Conservation (phyloP, 2,888 invertebrate genomes). For the Caenorhabditis wallacei region DNA sequence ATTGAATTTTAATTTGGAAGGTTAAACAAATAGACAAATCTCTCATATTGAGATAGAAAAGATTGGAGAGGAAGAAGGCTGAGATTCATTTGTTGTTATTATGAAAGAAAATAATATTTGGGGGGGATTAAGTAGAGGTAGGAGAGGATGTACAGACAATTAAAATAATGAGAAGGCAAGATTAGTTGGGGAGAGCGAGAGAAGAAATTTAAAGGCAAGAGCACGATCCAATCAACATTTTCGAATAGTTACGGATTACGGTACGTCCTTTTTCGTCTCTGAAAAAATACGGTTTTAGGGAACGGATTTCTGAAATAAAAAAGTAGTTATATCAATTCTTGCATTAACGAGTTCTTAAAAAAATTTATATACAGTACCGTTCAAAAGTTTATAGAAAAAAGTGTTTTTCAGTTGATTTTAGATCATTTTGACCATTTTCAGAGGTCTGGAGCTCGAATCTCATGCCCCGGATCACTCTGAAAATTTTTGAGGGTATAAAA, state of each 20-base stretch:
- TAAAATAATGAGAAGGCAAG: constrained; percentile 1
- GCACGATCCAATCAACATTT: constrained; percentile 71
- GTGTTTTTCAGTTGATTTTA: too few relatives aligned
- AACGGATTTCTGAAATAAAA: neutral
- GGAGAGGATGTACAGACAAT: constrained; percentile 43
- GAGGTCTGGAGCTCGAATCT: too few relatives aligned
- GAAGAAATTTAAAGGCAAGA: constrained; percentile 61
- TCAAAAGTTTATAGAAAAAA: too few relatives aligned
- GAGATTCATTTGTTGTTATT: constrained; percentile 53
- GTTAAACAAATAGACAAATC: constrained; percentile 4
- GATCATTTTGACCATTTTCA: too few relatives aligned
- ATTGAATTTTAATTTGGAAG: constrained; percentile 9
- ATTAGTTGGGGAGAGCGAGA: neutral
- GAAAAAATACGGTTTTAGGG: constrained; percentile 8
- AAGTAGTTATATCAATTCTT: neutral
- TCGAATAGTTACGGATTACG: constrained; percentile 69
- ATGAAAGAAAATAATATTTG: constrained; percentile 20
- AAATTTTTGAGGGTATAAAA: too few relatives aligned
- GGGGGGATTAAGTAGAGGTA: constrained; percentile 22
- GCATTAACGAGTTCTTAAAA: too few relatives aligned
- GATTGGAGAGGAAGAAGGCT: constrained; percentile 2
- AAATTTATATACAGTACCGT: too few relatives aligned
- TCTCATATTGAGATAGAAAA: too few relatives aligned
- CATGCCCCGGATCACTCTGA: too few relatives aligned
- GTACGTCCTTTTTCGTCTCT: constrained; percentile 68